These are phyloP conservation scores for Cremastobaeus sp. DNA, from an alignment of 2,888 invertebrate species.

Conservation along the genomic window DNA sequence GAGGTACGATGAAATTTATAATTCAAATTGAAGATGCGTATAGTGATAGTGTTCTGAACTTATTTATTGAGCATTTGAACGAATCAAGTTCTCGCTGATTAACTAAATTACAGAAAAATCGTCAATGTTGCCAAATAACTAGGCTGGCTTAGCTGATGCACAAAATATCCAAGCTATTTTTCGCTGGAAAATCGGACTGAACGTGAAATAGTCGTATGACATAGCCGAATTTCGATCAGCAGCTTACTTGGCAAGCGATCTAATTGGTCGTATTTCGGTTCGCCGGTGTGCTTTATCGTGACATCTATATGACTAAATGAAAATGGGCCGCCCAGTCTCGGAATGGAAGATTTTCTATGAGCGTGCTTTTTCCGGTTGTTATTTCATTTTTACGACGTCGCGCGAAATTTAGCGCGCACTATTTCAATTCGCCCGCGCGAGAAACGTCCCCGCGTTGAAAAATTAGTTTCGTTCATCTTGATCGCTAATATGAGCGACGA, in stretches of 20 bases:
- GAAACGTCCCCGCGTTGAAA: constrained; percentile 15
- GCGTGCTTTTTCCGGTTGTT: constrained; percentile 35
- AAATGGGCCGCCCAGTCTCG: constrained; percentile 61
- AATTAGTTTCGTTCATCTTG: constrained; percentile 19
- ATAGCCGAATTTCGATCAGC: constrained; percentile 64
- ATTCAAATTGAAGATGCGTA: too few relatives aligned
- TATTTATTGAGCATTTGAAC: too few relatives aligned
- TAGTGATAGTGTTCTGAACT: too few relatives aligned
- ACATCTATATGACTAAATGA: constrained; percentile 70
- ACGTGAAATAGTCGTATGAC: constrained; percentile 68
- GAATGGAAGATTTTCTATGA: constrained; percentile 19
- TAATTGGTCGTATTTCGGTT: constrained; percentile 74
- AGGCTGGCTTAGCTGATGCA: constrained; percentile 38
- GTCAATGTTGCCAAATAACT: constrained; percentile 33
- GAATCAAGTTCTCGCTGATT: too few relatives aligned
- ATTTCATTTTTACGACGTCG: constrained; percentile 43
- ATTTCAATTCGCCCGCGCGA: constrained; percentile 30
- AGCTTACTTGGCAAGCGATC: constrained; percentile 71
- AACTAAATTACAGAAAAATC: constrained; percentile 10
- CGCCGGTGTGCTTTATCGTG: constrained; percentile 71
- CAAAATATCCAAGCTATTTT: constrained; percentile 29
- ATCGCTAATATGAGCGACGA: constrained; percentile 24
- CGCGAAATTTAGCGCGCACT: constrained; percentile 30
- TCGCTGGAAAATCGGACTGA: constrained; percentile 34
- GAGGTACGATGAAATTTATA: not conserved